These are phyloP conservation scores for Trimorus sp. DNA, from an alignment of 2,888 invertebrate species.

Conservation along the genomic window DNA sequence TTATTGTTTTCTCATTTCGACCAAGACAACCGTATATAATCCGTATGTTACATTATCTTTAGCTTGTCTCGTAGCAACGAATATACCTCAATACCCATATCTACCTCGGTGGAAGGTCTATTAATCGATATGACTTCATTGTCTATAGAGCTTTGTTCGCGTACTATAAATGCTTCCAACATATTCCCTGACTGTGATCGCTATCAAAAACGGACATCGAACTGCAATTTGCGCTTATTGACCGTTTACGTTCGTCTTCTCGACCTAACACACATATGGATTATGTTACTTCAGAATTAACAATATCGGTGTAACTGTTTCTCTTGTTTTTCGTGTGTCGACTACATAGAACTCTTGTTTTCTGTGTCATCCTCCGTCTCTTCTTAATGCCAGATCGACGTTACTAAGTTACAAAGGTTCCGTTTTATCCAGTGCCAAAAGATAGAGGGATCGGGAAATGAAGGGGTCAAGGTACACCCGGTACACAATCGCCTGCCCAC, in stretches of 20 bases:
- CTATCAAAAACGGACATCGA: slow-evolving; percentile 49
- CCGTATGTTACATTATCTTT: slow-evolving; percentile 60
- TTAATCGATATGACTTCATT: slow-evolving; percentile 45
- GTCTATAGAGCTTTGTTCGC: slow-evolving; percentile 30
- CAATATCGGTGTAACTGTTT: slow-evolving; percentile 57
- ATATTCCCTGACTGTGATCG: slow-evolving; percentile 24
- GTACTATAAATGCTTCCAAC: slow-evolving; percentile 29
- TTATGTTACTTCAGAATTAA: slow-evolving; percentile 46
- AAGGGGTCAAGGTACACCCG: slow-evolving; percentile 13
- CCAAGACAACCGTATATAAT: slow-evolving; percentile 63
- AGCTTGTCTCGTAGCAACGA: slow-evolving; percentile 55
- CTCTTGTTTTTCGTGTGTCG: slow-evolving; percentile 20
- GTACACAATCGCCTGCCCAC: slow-evolving; percentile 28
- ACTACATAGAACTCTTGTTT: slow-evolving; percentile 64
- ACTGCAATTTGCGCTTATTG: slow-evolving; percentile 44
- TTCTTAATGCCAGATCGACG: slow-evolving; percentile 60
- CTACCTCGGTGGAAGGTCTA: slow-evolving; percentile 51
- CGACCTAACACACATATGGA: slow-evolving; percentile 53
- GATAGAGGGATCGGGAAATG: slow-evolving; percentile 2
- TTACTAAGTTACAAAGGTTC: slow-evolving; percentile 71
- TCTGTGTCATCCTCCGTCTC: no score
- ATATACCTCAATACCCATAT: slow-evolving; percentile 53
- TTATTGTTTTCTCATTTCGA: slow-evolving; percentile 65
- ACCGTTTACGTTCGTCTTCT: slow-evolving; percentile 38
- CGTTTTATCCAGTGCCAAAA: slow-evolving; percentile 72